Evolutionary conservation across 2,797 vertebrate genomes (phyloP).

Genomic region (Chrysocyon brachyurus): DNA sequence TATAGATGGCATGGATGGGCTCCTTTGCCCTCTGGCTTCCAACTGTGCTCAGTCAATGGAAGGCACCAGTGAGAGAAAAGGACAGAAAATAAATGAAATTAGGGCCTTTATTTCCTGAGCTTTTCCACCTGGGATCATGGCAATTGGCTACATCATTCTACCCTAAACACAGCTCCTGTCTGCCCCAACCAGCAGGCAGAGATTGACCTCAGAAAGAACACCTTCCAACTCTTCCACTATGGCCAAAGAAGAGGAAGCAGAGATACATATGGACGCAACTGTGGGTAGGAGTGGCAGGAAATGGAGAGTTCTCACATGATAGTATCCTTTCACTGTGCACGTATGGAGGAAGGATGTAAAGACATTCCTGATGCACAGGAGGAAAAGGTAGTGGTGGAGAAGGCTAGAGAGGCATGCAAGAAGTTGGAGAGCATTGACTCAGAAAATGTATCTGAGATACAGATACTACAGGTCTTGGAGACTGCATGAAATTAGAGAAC

Average conservation of each 20-base stretch:
- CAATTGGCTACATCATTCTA: not conserved
- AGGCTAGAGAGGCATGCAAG: not conserved
- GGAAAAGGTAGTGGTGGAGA: not conserved
- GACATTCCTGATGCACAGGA: not conserved
- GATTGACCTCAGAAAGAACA: slow-evolving; percentile 20
- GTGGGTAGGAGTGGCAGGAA: not conserved
- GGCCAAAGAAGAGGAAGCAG: not conserved
- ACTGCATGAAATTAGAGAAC: not conserved
- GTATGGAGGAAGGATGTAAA: not conserved
- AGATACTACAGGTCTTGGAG: not conserved
- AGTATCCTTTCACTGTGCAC: not conserved
- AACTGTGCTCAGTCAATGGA: not conserved
- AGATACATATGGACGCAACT: not conserved
- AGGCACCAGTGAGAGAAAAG: not conserved
- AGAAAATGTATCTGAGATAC: not conserved
- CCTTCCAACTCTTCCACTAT: not conserved
- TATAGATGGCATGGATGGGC: not conserved
- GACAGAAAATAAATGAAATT: not conserved
- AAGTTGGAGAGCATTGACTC: not conserved
- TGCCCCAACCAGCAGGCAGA: not conserved
- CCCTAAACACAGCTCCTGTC: not conserved
- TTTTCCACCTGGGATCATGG: not conserved
- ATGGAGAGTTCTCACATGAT: not conserved
- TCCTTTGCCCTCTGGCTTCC: not conserved
- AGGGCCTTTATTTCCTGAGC: not conserved